These are phyloP conservation scores for Zaprionus obscuricornis DNA, from an alignment of 2,888 invertebrate genomes.

Conservation along the genomic window DNA sequence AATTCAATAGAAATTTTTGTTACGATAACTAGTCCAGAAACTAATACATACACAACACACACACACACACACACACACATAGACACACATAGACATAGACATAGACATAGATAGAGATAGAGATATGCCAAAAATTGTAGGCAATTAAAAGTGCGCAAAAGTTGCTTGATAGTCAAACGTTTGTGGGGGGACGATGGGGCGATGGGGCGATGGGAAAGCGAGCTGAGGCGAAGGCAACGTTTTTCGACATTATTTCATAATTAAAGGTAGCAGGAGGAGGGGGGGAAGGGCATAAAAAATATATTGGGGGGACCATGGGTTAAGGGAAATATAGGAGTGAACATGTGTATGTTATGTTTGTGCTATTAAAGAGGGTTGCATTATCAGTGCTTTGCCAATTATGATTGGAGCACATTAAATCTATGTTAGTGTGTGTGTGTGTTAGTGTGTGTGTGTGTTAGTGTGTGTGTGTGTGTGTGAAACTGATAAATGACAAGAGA, in stretches of 20 bases:
- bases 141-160: constrained; percentile 63
- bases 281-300: no score
- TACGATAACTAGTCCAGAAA: constrained; percentile 44
- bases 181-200: neutral
- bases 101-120: constrained; percentile 10
- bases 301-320: neutral
- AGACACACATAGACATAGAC: constrained; percentile 15
- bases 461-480: constrained; percentile 13
- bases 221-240: constrained; percentile 14
- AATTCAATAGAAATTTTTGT: constrained; percentile 53
- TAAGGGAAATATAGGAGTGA: neutral
- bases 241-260: constrained; percentile 70
- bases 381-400: constrained; percentile 75
- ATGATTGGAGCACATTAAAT: constrained; percentile 57
- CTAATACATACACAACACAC: constrained; percentile 19
- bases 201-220: neutral
- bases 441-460: constrained; percentile 4
- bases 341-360: neutral
- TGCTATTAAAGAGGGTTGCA: constrained; percentile 32
- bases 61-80: constrained; percentile 10
- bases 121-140: constrained; percentile 39
- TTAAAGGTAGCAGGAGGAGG: constrained; percentile 33
- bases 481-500: constrained; percentile 46
- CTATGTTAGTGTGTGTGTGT: neutral
- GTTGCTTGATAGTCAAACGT: constrained; percentile 16